Conservation (phyloP, 2,888 invertebrate genomes). For the Sesia bembeciformis region DNA sequence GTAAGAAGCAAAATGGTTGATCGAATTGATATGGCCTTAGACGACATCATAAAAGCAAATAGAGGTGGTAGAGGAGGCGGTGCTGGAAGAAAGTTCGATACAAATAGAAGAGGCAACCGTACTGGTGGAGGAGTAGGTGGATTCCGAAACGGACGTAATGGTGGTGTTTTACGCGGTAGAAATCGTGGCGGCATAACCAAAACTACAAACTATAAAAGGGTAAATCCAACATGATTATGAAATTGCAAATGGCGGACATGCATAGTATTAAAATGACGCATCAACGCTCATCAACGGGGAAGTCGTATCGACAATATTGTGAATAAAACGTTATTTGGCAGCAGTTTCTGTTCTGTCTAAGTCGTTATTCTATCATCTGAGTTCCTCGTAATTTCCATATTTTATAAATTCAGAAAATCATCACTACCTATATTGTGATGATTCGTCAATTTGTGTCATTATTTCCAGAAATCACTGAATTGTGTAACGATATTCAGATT, state of each 20-base stretch:
- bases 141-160: slow-evolving; percentile 70
- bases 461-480: too few relatives aligned
- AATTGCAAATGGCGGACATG: slow-evolving; percentile 66
- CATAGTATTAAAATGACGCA: slow-evolving; percentile 49
- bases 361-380: too few relatives aligned
- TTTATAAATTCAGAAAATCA: too few relatives aligned
- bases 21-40: slow-evolving; percentile 97
- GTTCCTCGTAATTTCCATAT: too few relatives aligned
- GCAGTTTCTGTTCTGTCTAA: too few relatives aligned
- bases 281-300: slow-evolving; percentile 10
- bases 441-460: too few relatives aligned
- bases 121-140: slow-evolving; percentile 50
- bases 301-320: background rate
- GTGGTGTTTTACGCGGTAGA: slow-evolving; percentile 80
- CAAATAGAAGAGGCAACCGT: slow-evolving; percentile 52
- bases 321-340: too few relatives aligned
- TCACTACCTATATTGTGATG: too few relatives aligned
- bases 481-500: too few relatives aligned
- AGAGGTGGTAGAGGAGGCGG: slow-evolving; percentile 79
- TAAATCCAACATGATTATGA: slow-evolving; percentile 65
- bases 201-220: slow-evolving; percentile 78
- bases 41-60: slow-evolving; percentile 94
- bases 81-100: slow-evolving; percentile 65
- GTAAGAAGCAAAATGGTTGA: slow-evolving; percentile 82
- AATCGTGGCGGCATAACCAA: slow-evolving; percentile 82